Conservation (phyloP, 1,140 invertebrate species). For the Drosophila ambigua region DNA sequence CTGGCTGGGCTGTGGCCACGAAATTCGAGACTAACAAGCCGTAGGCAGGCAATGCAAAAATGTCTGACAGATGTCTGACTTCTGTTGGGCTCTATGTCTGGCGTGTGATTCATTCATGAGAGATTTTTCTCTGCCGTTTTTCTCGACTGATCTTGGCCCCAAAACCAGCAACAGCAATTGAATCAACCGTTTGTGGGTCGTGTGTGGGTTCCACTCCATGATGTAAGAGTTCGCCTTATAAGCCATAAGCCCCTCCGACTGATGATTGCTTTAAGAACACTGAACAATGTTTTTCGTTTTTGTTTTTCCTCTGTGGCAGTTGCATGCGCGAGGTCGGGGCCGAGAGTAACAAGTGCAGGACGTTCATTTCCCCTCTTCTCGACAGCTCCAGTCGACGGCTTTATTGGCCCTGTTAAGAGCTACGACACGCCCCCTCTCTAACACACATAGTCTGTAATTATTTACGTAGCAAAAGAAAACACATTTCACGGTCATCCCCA, state of each 20-base stretch:
- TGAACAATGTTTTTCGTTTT: constrained; percentile 7
- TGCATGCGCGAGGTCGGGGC: constrained; percentile 72
- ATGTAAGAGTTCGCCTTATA: constrained; percentile 62
- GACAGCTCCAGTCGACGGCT: constrained; percentile 40
- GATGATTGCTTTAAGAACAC: constrained; percentile 26
- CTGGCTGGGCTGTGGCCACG: neutral
- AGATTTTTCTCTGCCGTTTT: constrained; percentile 21
- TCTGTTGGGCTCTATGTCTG: constrained; percentile 35
- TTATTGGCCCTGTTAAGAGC: constrained; percentile 65
- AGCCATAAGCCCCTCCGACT: constrained; percentile 13
- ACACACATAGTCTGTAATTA: constrained; percentile 44
- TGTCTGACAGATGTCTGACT: constrained; percentile 58
- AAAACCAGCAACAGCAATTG: constrained; percentile 31
- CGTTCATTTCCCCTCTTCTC: neutral
- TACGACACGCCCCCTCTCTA: constrained; percentile 12
- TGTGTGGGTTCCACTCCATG: constrained; percentile 43
- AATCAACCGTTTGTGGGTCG: constrained; percentile 7
- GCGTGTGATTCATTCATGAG: constrained; percentile 37
- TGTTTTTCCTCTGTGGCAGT: constrained; percentile 9
- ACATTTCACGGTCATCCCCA: constrained; percentile 64
- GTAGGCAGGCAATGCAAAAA: constrained; percentile 20
- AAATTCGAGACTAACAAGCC: constrained; percentile 5
- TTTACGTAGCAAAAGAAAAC: constrained; percentile 46
- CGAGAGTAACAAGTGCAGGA: constrained; percentile 19
- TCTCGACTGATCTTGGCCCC: constrained; percentile 52